Evolutionary conservation across 1,140 invertebrate species (phyloP), one percentile per base, ranked within the genome.

Genomic region (Lineus longissimus): DNA sequence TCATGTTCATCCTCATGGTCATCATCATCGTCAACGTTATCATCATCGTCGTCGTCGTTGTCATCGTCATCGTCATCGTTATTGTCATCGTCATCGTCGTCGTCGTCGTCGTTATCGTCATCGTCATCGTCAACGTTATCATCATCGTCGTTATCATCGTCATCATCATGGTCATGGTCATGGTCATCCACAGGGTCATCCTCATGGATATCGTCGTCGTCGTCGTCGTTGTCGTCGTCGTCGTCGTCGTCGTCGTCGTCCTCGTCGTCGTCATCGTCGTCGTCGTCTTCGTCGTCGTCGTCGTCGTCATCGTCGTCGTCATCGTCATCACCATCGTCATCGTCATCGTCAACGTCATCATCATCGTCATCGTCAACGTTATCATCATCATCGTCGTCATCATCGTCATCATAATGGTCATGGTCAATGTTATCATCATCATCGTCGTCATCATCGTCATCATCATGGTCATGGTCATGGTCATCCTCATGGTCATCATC

Each of bases 351-450:
- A 43, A 13, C 40, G 40, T 43, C 40, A 43, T 43, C 40, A n/a
- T 43, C 40, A 43, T 43, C 40, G 40, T 43, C 40, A 43, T 43
- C 40, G 40, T 43, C 40, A 43, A 13, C 40, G 40, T 43, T n/a
- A 43, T 43, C 40, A 43, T 43, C 40, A 43, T 43, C 40, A 43
- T 43, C 40, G n/a, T 43, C 40, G n/a, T 43, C 40, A 43, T 43
- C 40, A 43, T 43, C 40, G n/a, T 43, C 40, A 43, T 43, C 40
- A 43, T 43, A 11, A 43, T 43, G 11, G n/a, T 43, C 40, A 43
- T 43, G 11, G 40, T 43, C 40, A 43, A 13, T n/a, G 40, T 43
- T n/a, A n/a, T 43, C 40, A 43, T 43, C 40, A 43, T 43, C 40
- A 43, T 43, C 40, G n/a, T 43, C 40, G n/a, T 43, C 40, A 43